Percentiles rank a stretch among this genome's conserved stretches.
Conservation (phyloP, 2,113 vertebrate genomes). For the Ctenodactylus gundi region DNA sequence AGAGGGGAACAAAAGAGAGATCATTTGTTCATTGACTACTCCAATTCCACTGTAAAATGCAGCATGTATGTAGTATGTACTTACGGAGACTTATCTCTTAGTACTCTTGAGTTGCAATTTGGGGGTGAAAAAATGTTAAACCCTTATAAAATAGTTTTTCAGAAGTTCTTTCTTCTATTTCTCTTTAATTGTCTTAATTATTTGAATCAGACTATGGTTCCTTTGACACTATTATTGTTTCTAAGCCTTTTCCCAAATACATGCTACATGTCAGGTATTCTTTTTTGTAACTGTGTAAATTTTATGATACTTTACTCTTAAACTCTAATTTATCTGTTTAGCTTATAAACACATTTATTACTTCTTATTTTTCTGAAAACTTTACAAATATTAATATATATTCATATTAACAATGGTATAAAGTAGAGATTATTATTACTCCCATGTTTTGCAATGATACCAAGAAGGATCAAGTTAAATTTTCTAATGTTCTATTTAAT, state of each 20-base stretch:
- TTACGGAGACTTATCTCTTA: background rate
- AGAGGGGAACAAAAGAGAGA: no score
- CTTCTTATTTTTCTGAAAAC: background rate
- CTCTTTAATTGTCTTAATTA: background rate
- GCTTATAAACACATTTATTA: background rate
- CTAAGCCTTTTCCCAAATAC: background rate
- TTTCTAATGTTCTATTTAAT: background rate
- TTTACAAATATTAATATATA: background rate
- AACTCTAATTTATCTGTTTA: background rate
- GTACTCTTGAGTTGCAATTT: background rate
- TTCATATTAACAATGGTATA: background rate
- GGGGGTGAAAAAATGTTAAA: background rate
- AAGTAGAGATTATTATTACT: background rate
- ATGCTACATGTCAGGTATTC: background rate
- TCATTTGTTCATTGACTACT: background rate
- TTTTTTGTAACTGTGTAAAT: background rate
- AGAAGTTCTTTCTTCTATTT: background rate
- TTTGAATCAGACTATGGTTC: background rate
- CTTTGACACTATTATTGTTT: background rate
- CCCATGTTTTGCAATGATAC: background rate
- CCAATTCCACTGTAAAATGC: background rate
- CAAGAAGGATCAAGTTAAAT: background rate
- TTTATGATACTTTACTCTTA: background rate
- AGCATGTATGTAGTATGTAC: background rate
- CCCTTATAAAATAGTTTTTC: background rate